These are phyloP conservation scores for Aptenodytes forsteri DNA, from an alignment of 2,113 vertebrate species.

Conservation along the genomic window DNA sequence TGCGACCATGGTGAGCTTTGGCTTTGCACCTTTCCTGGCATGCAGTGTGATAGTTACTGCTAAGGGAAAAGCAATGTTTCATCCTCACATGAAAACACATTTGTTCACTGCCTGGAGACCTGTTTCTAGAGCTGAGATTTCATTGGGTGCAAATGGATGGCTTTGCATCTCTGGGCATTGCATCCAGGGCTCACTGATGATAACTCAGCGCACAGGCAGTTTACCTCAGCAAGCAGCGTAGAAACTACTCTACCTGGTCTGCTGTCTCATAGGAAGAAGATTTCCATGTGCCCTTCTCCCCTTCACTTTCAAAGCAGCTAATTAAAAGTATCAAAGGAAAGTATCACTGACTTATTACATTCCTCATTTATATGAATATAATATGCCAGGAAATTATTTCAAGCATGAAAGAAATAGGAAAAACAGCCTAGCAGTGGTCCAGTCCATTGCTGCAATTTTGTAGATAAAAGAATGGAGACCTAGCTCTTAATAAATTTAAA, in stretches of 20 bases:
- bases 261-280: background rate
- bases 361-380: slow-evolving; percentile 66
- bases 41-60: background rate
- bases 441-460: slow-evolving; percentile 29
- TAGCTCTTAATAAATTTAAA: slow-evolving; percentile 25
- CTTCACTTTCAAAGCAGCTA: slow-evolving; percentile 29
- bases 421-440: background rate
- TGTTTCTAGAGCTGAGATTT: background rate
- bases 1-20: background rate
- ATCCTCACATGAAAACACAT: background rate
- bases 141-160: background rate
- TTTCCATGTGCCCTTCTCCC: background rate
- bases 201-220: background rate
- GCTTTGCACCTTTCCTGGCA: background rate
- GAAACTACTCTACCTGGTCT: background rate
- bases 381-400: slow-evolving; percentile 69
- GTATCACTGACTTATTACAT: slow-evolving; percentile 61
- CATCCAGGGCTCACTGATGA: background rate
- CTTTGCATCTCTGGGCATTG: background rate
- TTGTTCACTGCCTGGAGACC: background rate
- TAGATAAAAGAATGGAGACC: slow-evolving; percentile 58
- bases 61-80: background rate
- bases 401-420: slow-evolving; percentile 4
- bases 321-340: slow-evolving; percentile 71
- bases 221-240: background rate